A percentile compares a stretch with the other conserved stretches of the same genome.
Conservation (phyloP, 2,113 vertebrate species). For the Cephalopterus ornatus region DNA sequence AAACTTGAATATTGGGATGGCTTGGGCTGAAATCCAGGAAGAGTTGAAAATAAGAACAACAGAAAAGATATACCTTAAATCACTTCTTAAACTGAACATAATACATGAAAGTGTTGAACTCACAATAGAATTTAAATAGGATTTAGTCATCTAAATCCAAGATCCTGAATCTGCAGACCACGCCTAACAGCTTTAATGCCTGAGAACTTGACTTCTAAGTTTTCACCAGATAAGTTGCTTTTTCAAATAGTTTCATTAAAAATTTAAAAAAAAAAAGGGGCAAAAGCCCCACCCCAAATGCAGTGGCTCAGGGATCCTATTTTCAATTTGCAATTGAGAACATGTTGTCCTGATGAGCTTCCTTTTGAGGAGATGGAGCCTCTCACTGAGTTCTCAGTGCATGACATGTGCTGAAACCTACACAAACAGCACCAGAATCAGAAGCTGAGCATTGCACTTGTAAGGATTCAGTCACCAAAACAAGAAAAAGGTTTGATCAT, state of each 20-base stretch:
- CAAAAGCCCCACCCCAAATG: no score
- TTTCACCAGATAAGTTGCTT: neutral
- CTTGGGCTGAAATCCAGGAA: slow-evolving; percentile 11
- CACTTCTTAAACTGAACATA: neutral
- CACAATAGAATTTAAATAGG: neutral
- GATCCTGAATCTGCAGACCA: neutral
- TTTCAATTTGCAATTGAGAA: neutral
- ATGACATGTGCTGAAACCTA: neutral
- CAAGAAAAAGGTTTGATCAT: neutral
- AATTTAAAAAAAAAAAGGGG: no score
- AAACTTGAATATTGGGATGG: neutral
- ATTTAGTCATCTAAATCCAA: neutral
- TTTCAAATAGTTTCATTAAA: neutral
- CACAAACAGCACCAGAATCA: neutral
- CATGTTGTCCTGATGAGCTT: neutral
- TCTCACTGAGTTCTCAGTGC: neutral
- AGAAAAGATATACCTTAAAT: neutral
- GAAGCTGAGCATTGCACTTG: neutral
- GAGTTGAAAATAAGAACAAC: neutral
- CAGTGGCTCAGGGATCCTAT: neutral
- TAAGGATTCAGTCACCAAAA: neutral
- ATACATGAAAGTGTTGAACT: neutral
- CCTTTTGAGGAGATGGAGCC: neutral
- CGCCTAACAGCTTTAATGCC: neutral
- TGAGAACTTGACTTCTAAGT: neutral